Base-by-base conservation (phyloP, 2,113 vertebrate species). In the Strigops habroptila region DNA sequence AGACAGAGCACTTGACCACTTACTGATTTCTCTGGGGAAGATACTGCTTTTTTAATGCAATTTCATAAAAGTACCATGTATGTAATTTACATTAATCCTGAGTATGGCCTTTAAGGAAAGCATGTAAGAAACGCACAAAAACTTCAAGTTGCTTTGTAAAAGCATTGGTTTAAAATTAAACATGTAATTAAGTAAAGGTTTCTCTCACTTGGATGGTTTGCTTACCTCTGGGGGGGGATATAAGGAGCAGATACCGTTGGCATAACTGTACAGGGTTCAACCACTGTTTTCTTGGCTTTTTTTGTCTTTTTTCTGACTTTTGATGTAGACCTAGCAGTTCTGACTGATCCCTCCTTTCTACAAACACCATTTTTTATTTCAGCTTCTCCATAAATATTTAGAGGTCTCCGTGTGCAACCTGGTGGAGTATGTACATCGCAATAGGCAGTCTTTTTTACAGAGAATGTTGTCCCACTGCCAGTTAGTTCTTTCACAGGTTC, bases 381-480 rank as follows among this genome's bases (percentile, higher is more conserved):
- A 55, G 97, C 94, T 39, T 99, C 98, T 82, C 99, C 98, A 14
- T 99, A 99, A 97, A 99, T 99, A 80, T 98, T 98, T 23, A 99
- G 97, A 7, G 99, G 99, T 95, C 98, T 98, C 82, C 98, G 98
- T 28, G 98, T 97, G 28, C 98, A 99, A 41, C 99, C 99, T 2
- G 98, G 98, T 44, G 99, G 99, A 4, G 98, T 99, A 98, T 99
- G 99, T 17, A 98, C 98, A 14, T 99, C 99, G 22, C 99, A 99
- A 94, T 99, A 99, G 4, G 99, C 99, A 7, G 99, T 99, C 98
- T 99, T 99, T 94, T 99, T 99, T 82, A 99, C 99, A 7, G 99
- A 99, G 97, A 99, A 98, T 1, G 98, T 98, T 25, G 98, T 96
- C 80, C 97, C 90, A 96, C 98, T 48, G 69, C 98, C 86, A 49